Base-by-base conservation (phyloP, 1,140 invertebrate genomes). In the Hormaphis cornu region DNA sequence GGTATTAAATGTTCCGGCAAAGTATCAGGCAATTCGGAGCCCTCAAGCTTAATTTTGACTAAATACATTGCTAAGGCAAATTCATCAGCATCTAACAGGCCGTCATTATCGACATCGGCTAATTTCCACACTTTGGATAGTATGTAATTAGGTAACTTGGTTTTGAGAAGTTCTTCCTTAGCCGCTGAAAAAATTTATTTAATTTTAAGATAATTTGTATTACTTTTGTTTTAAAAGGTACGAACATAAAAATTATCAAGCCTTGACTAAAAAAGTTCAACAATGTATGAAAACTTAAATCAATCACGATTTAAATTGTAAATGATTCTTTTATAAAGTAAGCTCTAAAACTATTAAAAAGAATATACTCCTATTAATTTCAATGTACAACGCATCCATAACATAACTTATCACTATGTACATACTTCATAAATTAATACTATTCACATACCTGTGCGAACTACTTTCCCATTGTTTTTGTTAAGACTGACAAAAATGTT, bases 1-100 rank as follows among this genome's bases (percentile, higher is more conserved):
- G 97, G 97, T 72, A 98, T 81, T 71, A 99, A 84, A 82, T 99
- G 97, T 44, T 86, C 83, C 0, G 97, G 97, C 73, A 99, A 81
- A 73, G 90, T 86, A 8, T 83, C 77, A 3, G 97, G 97, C 71
- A 99, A 80, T 79, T 99, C 97, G 78, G 95, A 89, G 50, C 94
- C 95, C 72, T 95, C 91, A 61, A 96, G 82, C 83, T 96, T 95
- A 30, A 97, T 86, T 74, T 90, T 88, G 74, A 99, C 98, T 76
- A 99, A 85, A 82, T 99, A 95, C 89, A 97, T 96, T 1, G 97
- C 95, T 54, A 99, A 83, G 16, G 97, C 97, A 82, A 98, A 99
- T 82, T 99, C 97, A 75, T 99, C 97, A 0, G 84, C 78, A 80
- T 99, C 97, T 50, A 98, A 80, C 80, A 91, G 87, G 0, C 97